These are phyloP conservation scores for Hormaphis cornu DNA, from an alignment of 1,140 invertebrate species.

Conservation along the genomic window DNA sequence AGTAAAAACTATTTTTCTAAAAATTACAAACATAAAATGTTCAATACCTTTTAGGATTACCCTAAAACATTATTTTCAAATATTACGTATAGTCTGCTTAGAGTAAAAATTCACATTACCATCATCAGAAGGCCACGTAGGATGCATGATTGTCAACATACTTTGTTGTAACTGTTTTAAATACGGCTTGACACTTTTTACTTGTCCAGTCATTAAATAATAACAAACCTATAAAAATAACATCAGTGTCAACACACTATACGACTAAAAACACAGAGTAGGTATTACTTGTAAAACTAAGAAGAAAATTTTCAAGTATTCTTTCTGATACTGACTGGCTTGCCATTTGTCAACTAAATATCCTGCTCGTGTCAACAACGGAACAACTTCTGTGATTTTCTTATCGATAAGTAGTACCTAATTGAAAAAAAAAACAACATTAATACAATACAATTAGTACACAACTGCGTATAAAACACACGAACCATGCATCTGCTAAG, in stretches of 20 bases:
- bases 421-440: slow-evolving; percentile 39
- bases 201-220: slow-evolving; percentile 81
- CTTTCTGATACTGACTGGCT: slow-evolving; percentile 81
- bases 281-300: slow-evolving; percentile 83
- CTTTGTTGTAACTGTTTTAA: slow-evolving; percentile 93
- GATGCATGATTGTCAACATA: slow-evolving; percentile 90
- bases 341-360: slow-evolving; percentile 82
- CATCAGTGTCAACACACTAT: too few relatives aligned
- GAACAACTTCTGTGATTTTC: slow-evolving; percentile 75
- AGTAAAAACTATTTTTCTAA: too few relatives aligned
- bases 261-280: too few relatives aligned
- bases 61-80: too few relatives aligned
- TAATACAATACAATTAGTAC: not conserved
- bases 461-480: slow-evolving; percentile 16
- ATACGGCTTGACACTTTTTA: slow-evolving; percentile 93
- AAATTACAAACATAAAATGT: too few relatives aligned
- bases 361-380: slow-evolving; percentile 72
- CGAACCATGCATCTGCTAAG: slow-evolving; percentile 90
- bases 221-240: slow-evolving; percentile 66
- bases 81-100: too few relatives aligned
- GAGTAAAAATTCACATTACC: too few relatives aligned
- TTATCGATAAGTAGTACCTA: slow-evolving; percentile 84
- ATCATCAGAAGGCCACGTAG: slow-evolving; percentile 76
- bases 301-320: slow-evolving; percentile 92
- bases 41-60: too few relatives aligned